phyloP scores from a whole-genome alignment of 2,888 invertebrate species.

The Proisotoma minuta region DNA sequence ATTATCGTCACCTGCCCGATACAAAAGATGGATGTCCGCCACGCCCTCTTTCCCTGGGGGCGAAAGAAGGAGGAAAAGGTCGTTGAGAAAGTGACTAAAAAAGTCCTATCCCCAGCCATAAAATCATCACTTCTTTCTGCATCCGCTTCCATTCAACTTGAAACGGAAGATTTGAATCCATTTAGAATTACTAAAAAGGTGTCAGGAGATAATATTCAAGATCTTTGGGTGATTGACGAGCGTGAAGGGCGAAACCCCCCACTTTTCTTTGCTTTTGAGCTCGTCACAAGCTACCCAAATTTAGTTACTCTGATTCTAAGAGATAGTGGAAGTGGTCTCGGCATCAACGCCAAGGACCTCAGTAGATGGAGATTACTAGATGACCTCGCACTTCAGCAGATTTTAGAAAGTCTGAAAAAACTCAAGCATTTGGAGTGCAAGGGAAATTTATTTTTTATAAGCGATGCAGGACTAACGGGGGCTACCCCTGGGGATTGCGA shows the following conservation, averaged over 20 bases:
- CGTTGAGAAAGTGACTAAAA: no score
- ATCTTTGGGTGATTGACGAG: slow-evolving; percentile 15
- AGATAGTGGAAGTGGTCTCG: neutral
- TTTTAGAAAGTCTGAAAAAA: neutral
- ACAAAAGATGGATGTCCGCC: neutral
- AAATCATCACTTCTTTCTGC: no score
- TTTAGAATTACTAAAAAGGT: no score
- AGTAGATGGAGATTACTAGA: slow-evolving; percentile 12
- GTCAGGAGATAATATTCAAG: no score
- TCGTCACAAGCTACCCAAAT: slow-evolving; percentile 12
- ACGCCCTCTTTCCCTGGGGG: neutral
- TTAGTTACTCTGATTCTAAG: slow-evolving; percentile 7
- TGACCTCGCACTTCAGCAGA: slow-evolving; percentile 12
- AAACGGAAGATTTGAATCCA: no score
- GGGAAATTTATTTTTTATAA: slow-evolving; percentile 15
- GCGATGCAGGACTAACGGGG: slow-evolving; percentile 15
- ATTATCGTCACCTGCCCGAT: slow-evolving; percentile 1
- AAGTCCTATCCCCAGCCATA: no score
- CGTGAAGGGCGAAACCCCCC: neutral
- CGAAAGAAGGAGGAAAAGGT: no score
- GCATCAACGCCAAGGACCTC: neutral
- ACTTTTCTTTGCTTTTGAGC: slow-evolving; percentile 4
- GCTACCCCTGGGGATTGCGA: neutral
- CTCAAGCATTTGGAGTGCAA: slow-evolving; percentile 7
- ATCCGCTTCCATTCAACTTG: no score